phyloP scores from a whole-genome alignment of 2,113 vertebrate species.

The Microcebus tavaratra region DNA sequence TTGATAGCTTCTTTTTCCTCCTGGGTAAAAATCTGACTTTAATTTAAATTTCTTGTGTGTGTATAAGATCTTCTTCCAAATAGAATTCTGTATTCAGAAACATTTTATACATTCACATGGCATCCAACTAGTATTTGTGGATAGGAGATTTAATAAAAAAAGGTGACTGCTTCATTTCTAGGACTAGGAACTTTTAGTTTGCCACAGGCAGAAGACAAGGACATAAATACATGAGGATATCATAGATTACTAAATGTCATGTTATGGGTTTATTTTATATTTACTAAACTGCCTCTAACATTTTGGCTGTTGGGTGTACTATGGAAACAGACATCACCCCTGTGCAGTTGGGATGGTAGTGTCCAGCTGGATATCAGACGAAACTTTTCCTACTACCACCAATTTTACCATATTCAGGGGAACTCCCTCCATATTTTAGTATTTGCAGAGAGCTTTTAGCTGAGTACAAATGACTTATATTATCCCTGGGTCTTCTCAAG shows the following conservation, averaged over 20 bases:
- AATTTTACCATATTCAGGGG: background rate
- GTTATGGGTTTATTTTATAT: background rate
- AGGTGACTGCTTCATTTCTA: background rate
- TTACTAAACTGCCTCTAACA: background rate
- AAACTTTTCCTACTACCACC: background rate
- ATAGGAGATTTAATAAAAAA: background rate
- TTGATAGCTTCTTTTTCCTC: background rate
- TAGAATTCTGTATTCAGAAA: conserved; percentile 46
- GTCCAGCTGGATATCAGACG: background rate
- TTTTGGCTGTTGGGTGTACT: background rate
- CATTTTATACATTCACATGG: background rate
- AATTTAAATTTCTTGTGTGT: conserved; percentile 51
- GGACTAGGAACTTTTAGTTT: conserved; percentile 19
- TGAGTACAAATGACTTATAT: background rate
- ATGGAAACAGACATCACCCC: background rate
- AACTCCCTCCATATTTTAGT: background rate
- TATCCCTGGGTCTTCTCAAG: conserved; percentile 14
- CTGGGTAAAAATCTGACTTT: conserved; percentile 50
- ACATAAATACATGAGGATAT: background rate
- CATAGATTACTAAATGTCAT: background rate
- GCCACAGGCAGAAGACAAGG: background rate
- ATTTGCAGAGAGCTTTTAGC: conserved; percentile 32
- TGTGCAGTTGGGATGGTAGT: background rate
- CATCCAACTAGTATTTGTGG: conserved; percentile 38
- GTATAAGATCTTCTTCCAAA: conserved; percentile 53